A percentile compares a stretch with the other conserved stretches of the same genome.
Conservation (phyloP, 1,140 invertebrate species). For the Diplogasteroides magnus region DNA sequence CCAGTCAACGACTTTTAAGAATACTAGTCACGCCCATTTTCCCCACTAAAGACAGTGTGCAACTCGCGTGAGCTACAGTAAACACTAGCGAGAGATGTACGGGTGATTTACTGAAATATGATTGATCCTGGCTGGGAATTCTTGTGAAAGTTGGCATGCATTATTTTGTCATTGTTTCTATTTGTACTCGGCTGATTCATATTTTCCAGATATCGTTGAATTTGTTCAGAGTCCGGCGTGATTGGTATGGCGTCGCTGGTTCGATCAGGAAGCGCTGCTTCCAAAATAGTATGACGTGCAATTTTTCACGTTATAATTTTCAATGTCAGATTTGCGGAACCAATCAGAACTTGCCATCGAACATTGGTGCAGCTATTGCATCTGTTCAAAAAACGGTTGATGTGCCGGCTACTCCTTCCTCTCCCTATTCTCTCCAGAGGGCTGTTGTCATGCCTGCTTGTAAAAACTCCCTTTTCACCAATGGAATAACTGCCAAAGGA, state of each 20-base stretch:
- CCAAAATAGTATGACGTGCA: slow-evolving; percentile 23
- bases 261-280: slow-evolving; percentile 27
- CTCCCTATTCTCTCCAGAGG: slow-evolving; percentile 24
- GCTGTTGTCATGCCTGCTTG: not conserved
- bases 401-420: slow-evolving; percentile 17
- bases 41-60: too few relatives aligned
- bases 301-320: not conserved
- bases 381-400: slow-evolving; percentile 21
- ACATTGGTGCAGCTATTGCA: slow-evolving; percentile 23
- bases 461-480: slow-evolving; percentile 23
- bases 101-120: too few relatives aligned
- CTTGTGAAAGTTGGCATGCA: too few relatives aligned
- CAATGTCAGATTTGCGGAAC: slow-evolving; percentile 23
- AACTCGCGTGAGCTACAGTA: too few relatives aligned
- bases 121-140: too few relatives aligned
- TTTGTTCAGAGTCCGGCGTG: not conserved
- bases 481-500: slow-evolving; percentile 24
- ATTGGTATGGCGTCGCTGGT: slow-evolving; percentile 32
- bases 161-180: too few relatives aligned
- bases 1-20: too few relatives aligned
- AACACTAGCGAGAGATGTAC: too few relatives aligned
- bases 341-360: slow-evolving; percentile 12
- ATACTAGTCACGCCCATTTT: too few relatives aligned
- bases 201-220: too few relatives aligned
- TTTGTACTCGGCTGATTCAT: too few relatives aligned